Conservation (phyloP, 2,888 invertebrate genomes). For the Habrosyne pyritoides region DNA sequence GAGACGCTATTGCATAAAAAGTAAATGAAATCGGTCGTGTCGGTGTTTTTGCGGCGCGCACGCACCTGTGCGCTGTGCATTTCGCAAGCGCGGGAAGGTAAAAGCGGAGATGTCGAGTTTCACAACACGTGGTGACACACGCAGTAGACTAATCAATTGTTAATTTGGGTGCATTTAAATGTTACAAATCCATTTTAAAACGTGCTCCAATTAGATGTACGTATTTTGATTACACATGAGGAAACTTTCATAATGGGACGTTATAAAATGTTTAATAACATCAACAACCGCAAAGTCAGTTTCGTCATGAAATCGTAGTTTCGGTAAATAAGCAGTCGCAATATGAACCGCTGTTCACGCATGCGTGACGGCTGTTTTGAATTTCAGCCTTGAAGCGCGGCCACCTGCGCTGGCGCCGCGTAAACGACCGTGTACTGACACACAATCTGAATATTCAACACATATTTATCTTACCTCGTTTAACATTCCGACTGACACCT, state of each 20-base stretch:
- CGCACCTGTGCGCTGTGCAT: constrained; percentile 86
- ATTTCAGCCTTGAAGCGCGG: constrained; percentile 84
- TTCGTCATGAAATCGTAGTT: constrained; percentile 39
- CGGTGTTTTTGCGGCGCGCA: constrained; percentile 79
- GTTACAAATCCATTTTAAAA: neutral
- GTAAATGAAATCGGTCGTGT: constrained; percentile 75
- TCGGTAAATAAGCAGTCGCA: constrained; percentile 56
- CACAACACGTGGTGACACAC: constrained; percentile 70
- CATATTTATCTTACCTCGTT: constrained; percentile 74
- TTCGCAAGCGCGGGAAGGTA: constrained; percentile 82
- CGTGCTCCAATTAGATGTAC: neutral
- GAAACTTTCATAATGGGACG: constrained; percentile 13
- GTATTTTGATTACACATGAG: constrained; percentile 12
- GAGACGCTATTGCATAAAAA: constrained; percentile 76
- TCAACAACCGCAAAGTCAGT: constrained; percentile 17
- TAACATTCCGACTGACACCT: constrained; percentile 77
- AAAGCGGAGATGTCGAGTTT: constrained; percentile 81
- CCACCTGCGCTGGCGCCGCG: constrained; percentile 86
- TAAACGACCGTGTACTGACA: constrained; percentile 82
- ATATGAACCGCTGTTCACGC: constrained; percentile 72
- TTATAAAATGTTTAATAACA: neutral
- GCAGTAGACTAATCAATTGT: constrained; percentile 34
- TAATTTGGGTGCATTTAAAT: neutral
- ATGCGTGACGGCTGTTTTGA: constrained; percentile 83
- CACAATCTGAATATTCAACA: constrained; percentile 82